These are phyloP conservation scores for Pluvialis apricaria DNA, from an alignment of 2,113 vertebrate species.

Conservation along the genomic window DNA sequence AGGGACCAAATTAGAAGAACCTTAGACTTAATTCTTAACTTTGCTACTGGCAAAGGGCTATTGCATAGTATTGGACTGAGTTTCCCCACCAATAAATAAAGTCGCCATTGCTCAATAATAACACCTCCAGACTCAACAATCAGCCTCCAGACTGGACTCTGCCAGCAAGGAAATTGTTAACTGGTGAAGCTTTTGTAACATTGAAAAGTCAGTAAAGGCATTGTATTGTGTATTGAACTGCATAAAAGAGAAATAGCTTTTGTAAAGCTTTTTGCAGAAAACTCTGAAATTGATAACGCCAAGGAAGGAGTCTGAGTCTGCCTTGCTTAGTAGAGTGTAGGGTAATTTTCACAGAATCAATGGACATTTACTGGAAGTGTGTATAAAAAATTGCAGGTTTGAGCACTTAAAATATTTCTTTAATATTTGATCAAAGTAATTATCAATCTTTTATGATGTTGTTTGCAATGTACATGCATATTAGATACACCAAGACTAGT, in stretches of 20 bases:
- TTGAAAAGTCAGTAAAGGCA: not conserved
- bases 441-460: not conserved
- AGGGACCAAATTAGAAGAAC: not conserved
- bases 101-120: not conserved
- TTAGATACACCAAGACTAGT: not conserved
- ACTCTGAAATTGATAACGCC: not conserved
- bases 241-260: not conserved
- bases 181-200: not conserved
- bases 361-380: conserved; percentile 19
- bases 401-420: not conserved
- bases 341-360: conserved; percentile 11
- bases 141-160: not conserved
- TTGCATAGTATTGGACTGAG: not conserved
- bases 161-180: not conserved
- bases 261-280: not conserved
- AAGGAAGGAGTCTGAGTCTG: not conserved
- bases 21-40: not conserved
- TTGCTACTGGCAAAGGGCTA: not conserved
- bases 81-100: not conserved
- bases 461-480: not conserved
- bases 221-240: not conserved
- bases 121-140: too few species aligned
- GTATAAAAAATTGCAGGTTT: not conserved
- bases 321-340: not conserved
- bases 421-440: conserved; percentile 24